Conservation (phyloP, 2,797 vertebrate species). For the Danio jaintianensis region DNA sequence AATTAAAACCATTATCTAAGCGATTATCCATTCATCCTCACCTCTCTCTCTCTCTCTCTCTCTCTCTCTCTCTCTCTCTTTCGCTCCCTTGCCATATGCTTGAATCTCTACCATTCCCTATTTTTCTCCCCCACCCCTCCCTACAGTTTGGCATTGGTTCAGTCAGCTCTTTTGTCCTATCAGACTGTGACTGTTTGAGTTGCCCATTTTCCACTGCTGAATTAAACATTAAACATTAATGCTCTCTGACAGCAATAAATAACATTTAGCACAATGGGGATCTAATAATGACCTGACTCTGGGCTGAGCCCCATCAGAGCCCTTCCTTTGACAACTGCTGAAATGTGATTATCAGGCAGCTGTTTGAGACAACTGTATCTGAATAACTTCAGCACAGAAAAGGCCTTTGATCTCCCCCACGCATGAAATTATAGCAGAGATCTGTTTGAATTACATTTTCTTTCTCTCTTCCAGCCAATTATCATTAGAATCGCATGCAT, state of each 20-base stretch:
- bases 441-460: slow-evolving; percentile 65
- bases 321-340: slow-evolving; percentile 91
- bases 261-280: slow-evolving; percentile 97
- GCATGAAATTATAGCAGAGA: slow-evolving; percentile 64
- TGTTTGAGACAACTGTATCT: slow-evolving; percentile 94
- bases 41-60: slow-evolving; percentile 58
- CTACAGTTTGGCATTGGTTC: slow-evolving; percentile 84
- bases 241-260: slow-evolving; percentile 97
- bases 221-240: slow-evolving; percentile 91
- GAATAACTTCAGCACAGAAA: slow-evolving; percentile 84
- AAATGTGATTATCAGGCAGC: slow-evolving; percentile 94
- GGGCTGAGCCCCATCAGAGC: slow-evolving; percentile 87
- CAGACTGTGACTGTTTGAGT: slow-evolving; percentile 78
- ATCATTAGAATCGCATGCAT: slow-evolving; percentile 68
- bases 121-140: slow-evolving; percentile 68
- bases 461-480: slow-evolving; percentile 68
- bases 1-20: slow-evolving; percentile 89
- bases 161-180: slow-evolving; percentile 86
- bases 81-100: slow-evolving; percentile 35
- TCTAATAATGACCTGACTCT: slow-evolving; percentile 93
- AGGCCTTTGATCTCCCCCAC: slow-evolving; percentile 84
- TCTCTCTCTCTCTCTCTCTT: slow-evolving; percentile 68
- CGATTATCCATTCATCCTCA: slow-evolving; percentile 64
- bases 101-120: slow-evolving; percentile 16
- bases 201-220: slow-evolving; percentile 88